Evolutionary conservation across 1,140 invertebrate genomes (phyloP).

Genomic region (Mamestra configurata): DNA sequence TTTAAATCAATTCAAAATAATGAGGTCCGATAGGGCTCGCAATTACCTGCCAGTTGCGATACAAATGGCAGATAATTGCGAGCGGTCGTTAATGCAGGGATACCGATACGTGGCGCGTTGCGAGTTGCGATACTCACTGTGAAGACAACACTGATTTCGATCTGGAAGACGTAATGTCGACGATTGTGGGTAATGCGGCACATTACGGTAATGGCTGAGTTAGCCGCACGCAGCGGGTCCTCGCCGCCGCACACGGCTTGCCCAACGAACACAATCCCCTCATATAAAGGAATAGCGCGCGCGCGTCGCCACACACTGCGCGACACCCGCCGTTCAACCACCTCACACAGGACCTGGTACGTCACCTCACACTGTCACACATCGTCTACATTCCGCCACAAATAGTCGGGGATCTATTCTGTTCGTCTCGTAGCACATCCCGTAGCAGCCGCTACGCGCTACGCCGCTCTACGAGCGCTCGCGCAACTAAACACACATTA

Average conservation of each 20-base stretch:
- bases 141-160: not conserved
- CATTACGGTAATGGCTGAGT: slow-evolving; percentile 10
- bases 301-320: not conserved
- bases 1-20: not conserved
- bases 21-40: not conserved
- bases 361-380: not conserved
- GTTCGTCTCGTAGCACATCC: not conserved
- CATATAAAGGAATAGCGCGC: not conserved
- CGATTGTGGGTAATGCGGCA: not conserved
- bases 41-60: not conserved
- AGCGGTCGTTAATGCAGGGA: not conserved
- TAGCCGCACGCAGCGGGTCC: not conserved
- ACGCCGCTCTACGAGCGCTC: not conserved
- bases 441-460: slow-evolving; percentile 12
- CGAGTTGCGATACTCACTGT: not conserved
- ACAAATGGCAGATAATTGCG: not conserved
- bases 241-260: not conserved
- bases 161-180: not conserved
- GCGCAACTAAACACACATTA: slow-evolving; percentile 4
- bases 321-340: not conserved
- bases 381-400: not conserved
- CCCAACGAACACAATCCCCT: not conserved
- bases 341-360: not conserved
- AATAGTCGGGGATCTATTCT: too few relatives aligned
- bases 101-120: not conserved